A percentile compares a stretch with the other conserved stretches of the same genome.
Evolutionary conservation across 1,140 invertebrate species (phyloP).

Genomic region (Drosophila malerkotliana): DNA sequence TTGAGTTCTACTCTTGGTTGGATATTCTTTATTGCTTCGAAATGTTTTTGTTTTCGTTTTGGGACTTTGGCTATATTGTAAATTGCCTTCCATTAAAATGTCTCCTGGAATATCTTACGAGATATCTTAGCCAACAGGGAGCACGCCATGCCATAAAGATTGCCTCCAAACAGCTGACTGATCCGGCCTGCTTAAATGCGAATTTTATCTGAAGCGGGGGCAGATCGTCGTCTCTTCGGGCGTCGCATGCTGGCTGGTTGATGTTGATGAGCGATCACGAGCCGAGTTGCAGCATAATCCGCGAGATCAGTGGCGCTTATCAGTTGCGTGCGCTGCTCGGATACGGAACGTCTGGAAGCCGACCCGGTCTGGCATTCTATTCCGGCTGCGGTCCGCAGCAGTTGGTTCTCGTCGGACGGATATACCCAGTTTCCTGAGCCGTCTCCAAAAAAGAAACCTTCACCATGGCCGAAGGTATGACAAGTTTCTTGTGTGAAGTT

Average conservation of each 20-base stretch:
- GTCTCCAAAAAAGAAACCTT: background rate
- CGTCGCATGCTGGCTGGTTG: slow-evolving; percentile 28
- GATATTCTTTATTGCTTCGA: slow-evolving; percentile 1
- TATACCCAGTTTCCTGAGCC: background rate
- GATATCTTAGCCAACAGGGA: slow-evolving; percentile 11
- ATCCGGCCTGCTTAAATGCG: slow-evolving; percentile 25
- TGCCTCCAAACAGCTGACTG: slow-evolving; percentile 37
- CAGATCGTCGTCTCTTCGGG: slow-evolving; percentile 9
- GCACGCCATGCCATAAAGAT: slow-evolving; percentile 47
- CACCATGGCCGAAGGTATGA: slow-evolving; percentile 63
- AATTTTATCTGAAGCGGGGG: slow-evolving; percentile 18
- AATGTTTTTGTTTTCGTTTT: slow-evolving; percentile 8
- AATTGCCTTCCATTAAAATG: slow-evolving; percentile 39
- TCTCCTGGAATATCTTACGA: slow-evolving; percentile 13
- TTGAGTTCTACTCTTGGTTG: background rate
- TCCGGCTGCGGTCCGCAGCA: slow-evolving; percentile 34
- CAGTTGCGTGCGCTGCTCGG: slow-evolving; percentile 55
- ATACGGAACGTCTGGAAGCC: slow-evolving; percentile 27
- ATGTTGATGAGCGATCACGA: slow-evolving; percentile 40
- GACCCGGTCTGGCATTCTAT: slow-evolving; percentile 57
- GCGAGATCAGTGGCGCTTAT: slow-evolving; percentile 53
- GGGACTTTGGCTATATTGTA: slow-evolving; percentile 15
- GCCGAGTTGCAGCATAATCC: slow-evolving; percentile 54
- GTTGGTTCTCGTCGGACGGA: slow-evolving; percentile 24
- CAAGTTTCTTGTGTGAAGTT: background rate